phyloP scores from a whole-genome alignment of 2,113 vertebrate species.

The Heterotis niloticus region DNA sequence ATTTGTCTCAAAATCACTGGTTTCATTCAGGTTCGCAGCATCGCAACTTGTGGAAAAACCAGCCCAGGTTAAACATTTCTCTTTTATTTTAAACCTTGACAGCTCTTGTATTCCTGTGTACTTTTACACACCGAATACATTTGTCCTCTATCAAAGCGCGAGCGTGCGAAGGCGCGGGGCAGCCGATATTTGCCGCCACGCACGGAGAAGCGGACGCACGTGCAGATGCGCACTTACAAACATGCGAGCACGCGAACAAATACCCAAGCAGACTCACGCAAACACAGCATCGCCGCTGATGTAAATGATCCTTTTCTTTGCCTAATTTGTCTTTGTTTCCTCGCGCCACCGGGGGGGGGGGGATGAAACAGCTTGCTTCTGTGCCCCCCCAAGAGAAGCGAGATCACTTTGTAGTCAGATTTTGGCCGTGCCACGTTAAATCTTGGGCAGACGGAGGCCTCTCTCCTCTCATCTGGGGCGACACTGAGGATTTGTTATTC shows the following conservation, averaged over 20 bases:
- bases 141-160: no score
- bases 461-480: slow-evolving; percentile 52
- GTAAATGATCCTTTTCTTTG: slow-evolving; percentile 3
- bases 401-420: slow-evolving; percentile 53
- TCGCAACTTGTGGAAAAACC: background rate
- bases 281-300: background rate
- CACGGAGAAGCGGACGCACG: background rate
- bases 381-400: slow-evolving; percentile 46
- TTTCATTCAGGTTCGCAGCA: background rate
- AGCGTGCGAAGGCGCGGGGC: no score
- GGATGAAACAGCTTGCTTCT: slow-evolving; percentile 51
- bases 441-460: slow-evolving; percentile 45
- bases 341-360: slow-evolving; percentile 40
- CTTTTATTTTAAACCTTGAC: no score
- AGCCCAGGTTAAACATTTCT: background rate
- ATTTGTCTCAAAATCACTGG: background rate
- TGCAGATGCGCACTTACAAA: background rate
- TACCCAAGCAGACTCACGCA: background rate
- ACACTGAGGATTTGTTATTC: slow-evolving; percentile 52
- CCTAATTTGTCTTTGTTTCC: slow-evolving; percentile 45
- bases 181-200: no score
- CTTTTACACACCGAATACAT: no score
- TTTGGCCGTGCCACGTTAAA: slow-evolving; percentile 55
- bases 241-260: background rate
- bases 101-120: no score